Base-by-base conservation (phyloP, 1,140 invertebrate species). In the Physella acuta region DNA sequence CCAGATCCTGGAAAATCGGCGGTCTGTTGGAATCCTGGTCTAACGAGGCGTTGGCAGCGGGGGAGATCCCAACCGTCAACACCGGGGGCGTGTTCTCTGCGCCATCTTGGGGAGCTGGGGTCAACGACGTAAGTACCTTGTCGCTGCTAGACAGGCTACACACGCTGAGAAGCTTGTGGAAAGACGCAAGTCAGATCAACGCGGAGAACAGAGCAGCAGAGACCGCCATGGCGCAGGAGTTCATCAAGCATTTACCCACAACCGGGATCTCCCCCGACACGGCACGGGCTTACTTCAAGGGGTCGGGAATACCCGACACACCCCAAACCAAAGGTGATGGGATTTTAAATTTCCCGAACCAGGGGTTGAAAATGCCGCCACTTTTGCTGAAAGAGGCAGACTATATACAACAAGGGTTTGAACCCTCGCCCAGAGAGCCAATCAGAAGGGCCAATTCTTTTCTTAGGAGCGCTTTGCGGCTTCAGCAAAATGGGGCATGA, bases 1-100 rank as follows among this genome's bases (percentile, higher is more conserved):
- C 61, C 3, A 44, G 61, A 24, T 63, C 61, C 4, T 63, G 61
- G 61, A 44, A 31, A n/a, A 63, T 63, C 26, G 61, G 61, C n/a
- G 61, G 61, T 4, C 61, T 63, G 3, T 39, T 49, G 17, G 61
- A 63, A n/a, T 44, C 61, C 2, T 63, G 61, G 61, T 63, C 61
- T 5, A 44, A 33, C 51, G 61, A 63, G 5, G 61, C 8, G 2
- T 31, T 63, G 26, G 39, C 37, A 8, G 14, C 5, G 5, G 61
- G 61, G n/a, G 37, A 51, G 24, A 63, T 49, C 24, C 61, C 61
- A 20, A 37, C 37, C 4, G 26, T 63, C 8, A 63, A 49, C n/a
- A 49, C 61, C n/a, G 58, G 58, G 5, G 61, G 37, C 37, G 37
- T 49, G 2, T 49, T 49, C 24, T 2, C 61, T 16, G 5, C n/a